These are phyloP conservation scores for Lasius platythorax DNA, from an alignment of 2,888 invertebrate species.

Conservation along the genomic window DNA sequence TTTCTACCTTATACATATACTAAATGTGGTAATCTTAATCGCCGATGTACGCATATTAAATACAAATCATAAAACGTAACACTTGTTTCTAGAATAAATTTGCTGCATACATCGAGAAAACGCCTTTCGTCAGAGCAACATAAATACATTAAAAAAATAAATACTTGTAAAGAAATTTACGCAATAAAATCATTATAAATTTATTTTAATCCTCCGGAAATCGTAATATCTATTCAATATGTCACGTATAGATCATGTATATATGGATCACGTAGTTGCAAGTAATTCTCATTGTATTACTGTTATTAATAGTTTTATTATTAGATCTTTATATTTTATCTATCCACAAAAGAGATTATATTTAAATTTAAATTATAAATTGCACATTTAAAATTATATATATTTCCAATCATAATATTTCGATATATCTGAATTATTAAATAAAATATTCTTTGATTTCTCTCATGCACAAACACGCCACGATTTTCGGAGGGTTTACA, in stretches of 20 bases:
- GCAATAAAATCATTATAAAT: constrained; percentile 5
- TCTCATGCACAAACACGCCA: neutral
- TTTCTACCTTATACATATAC: constrained; percentile 55
- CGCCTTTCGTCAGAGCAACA: neutral
- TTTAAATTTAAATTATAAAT: neutral
- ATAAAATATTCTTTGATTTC: neutral
- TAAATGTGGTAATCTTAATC: constrained; percentile 64
- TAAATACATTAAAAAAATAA: neutral
- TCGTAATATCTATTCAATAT: neutral
- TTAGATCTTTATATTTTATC: neutral
- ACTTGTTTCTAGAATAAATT: neutral
- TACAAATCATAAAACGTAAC: neutral
- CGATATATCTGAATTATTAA: neutral
- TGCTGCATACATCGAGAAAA: neutral
- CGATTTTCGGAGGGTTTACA: constrained; percentile 11
- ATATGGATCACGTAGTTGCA: neutral
- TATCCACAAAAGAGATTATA: neutral
- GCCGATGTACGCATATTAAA: neutral
- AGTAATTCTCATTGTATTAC: neutral
- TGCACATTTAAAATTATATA: neutral
- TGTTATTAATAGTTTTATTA: neutral
- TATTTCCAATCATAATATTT: neutral
- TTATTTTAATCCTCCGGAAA: constrained; percentile 18
- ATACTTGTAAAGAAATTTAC: neutral
- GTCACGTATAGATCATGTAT: neutral